These are phyloP conservation scores for Plemyria rubiginata DNA, from an alignment of 2,888 invertebrate genomes.

Conservation along the genomic window DNA sequence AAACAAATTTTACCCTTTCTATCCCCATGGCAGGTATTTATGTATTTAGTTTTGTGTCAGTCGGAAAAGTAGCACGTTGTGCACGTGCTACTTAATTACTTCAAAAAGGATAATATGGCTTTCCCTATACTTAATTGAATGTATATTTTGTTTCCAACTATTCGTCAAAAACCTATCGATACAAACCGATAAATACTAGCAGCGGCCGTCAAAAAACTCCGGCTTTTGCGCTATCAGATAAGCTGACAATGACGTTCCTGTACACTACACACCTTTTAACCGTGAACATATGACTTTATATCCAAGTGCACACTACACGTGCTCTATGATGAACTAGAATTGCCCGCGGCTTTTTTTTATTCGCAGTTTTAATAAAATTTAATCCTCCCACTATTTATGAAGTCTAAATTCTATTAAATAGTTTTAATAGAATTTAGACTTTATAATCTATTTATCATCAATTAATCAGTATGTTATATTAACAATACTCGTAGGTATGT, in stretches of 20 bases:
- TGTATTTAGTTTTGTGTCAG: background rate
- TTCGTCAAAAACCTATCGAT: conserved; percentile 35
- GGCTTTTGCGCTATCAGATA: background rate
- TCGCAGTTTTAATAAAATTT: too few species aligned
- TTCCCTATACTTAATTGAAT: background rate
- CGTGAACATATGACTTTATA: background rate
- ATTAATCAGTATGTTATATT: too few species aligned
- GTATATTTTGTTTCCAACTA: conserved; percentile 9
- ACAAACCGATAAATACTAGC: conserved; percentile 47
- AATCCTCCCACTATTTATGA: too few species aligned
- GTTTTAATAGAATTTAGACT: too few species aligned
- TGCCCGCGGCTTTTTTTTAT: background rate
- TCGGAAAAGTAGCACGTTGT: conserved; percentile 4
- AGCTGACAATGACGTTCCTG: background rate
- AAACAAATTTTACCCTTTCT: conserved; percentile 15
- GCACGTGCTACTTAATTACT: too few species aligned
- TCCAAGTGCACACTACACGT: background rate
- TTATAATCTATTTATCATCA: too few species aligned
- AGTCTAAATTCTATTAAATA: too few species aligned
- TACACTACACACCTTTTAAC: background rate
- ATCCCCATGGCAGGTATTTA: background rate
- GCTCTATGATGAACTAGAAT: background rate
- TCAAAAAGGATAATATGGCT: background rate
- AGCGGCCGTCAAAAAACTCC: conserved; percentile 15
- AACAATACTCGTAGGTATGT: too few species aligned